A percentile compares a stretch with the other conserved stretches of the same genome.
Conservation (phyloP, 2,797 vertebrate genomes). For the Anniella stebbinsi region DNA sequence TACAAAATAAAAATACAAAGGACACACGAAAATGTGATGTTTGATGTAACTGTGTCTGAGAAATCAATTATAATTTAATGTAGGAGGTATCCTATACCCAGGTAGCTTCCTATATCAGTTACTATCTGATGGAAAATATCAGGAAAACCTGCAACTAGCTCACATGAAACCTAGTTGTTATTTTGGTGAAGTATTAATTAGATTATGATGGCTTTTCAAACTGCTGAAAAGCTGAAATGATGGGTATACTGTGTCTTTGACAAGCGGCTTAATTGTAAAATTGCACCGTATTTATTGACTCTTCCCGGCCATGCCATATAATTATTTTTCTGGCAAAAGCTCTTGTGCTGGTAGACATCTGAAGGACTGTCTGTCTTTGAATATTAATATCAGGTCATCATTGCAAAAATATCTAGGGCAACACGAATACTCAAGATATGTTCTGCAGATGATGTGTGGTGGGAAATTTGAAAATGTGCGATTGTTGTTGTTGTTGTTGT, state of each 20-base stretch:
- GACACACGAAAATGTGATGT: no score
- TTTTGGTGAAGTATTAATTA: constrained; percentile 50
- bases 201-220: constrained; percentile 53
- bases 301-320: constrained; percentile 16
- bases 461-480: constrained; percentile 38
- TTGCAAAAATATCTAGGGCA: constrained; percentile 30
- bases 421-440: background rate
- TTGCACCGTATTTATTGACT: constrained; percentile 52
- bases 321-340: constrained; percentile 29
- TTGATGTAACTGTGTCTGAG: background rate
- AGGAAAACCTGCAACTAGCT: constrained; percentile 9
- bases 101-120: constrained; percentile 47
- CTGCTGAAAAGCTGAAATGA: constrained; percentile 53
- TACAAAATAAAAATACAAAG: no score
- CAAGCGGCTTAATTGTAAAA: constrained; percentile 63
- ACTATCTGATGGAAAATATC: constrained; percentile 4
- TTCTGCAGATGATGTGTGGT: constrained; percentile 19
- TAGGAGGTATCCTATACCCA: background rate
- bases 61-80: background rate
- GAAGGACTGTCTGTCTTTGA: constrained; percentile 34
- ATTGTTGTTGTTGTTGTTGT: background rate
- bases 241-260: constrained; percentile 40
- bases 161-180: background rate
- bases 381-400: constrained; percentile 42
- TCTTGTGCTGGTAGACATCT: background rate